Evolutionary conservation across 2,888 invertebrate species (phyloP), one percentile per base, ranked within the genome.

Genomic region (Microchrysa polita): DNA sequence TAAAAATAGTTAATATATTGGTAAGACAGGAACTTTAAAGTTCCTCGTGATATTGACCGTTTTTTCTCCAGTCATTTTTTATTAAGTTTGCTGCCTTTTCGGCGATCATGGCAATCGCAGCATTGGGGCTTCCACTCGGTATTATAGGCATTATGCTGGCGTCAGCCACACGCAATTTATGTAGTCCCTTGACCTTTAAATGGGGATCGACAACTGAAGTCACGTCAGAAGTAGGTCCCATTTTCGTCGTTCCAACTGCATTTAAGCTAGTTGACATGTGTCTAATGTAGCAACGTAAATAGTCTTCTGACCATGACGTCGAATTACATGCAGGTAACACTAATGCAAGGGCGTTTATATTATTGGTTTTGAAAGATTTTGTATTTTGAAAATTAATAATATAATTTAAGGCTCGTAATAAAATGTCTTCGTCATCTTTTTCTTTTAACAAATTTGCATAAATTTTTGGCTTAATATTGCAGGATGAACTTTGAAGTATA

Each of bases 251-350:
- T 65, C 92, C 88, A 1, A 88, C 88, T 0, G 92, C 92, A 79
- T 92, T 93, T 52, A 93, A 88, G 0, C 94, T 94, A 77, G 91
- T 91, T 0, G 88, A 88, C 80, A 92, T 91, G 80, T 95, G 94
- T 34, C 93, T 88, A 40, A 94, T 87, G 76, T 92, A 89, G 80
- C 95, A 95, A 79, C 93, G 93, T 94, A 95, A 94, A 80, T 94
- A 95, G 67, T 92, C 92, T 80, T 95, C 93, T 12, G 91, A 90
- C 78, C 90, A 90, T 69, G 92, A 88, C 0, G 85, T 83, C 74
- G 90, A 87, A 73, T 91, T 89, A 80, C 95, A 96, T 0, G 92
- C 92, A 0, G 94, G 94, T 86, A 95, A 87, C 0, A 92, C 91
- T 57, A 93, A 90, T 73, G 88, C 89, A 77, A 93, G 79, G 2